These are phyloP conservation scores for Sminthurinus signatus DNA, from an alignment of 1,140 invertebrate genomes.

Conservation along the genomic window DNA sequence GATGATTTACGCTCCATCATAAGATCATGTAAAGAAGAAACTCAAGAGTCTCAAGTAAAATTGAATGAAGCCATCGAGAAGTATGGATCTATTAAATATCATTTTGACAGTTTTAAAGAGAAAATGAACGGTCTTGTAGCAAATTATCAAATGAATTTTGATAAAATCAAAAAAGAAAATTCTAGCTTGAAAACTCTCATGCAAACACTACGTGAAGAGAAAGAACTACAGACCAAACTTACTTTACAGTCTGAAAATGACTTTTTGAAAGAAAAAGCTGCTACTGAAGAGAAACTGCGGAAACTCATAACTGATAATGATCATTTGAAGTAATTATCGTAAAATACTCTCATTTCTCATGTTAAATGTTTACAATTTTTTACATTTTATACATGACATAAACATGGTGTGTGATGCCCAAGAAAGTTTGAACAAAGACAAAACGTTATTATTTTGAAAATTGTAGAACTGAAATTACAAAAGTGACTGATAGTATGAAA, in stretches of 20 bases:
- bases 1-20: not conserved
- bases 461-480: conserved; percentile 11
- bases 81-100: not conserved
- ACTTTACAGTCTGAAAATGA: not conserved
- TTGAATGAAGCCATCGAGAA: not conserved
- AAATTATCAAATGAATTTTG: not conserved
- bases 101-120: not conserved
- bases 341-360: no score
- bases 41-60: not conserved
- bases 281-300: not conserved
- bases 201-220: not conserved
- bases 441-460: no score
- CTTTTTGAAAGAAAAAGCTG: not conserved
- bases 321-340: not conserved
- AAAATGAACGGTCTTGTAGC: conserved; percentile 5
- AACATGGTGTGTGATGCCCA: no score
- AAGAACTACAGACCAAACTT: not conserved
- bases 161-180: not conserved
- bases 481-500: conserved; percentile 14
- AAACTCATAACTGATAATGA: conserved; percentile 7
- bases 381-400: no score
- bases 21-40: not conserved
- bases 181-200: not conserved
- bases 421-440: no score
- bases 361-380: not conserved